Evolutionary conservation across 2,113 vertebrate genomes (phyloP).

Genomic region (Chloroceryle aenea): DNA sequence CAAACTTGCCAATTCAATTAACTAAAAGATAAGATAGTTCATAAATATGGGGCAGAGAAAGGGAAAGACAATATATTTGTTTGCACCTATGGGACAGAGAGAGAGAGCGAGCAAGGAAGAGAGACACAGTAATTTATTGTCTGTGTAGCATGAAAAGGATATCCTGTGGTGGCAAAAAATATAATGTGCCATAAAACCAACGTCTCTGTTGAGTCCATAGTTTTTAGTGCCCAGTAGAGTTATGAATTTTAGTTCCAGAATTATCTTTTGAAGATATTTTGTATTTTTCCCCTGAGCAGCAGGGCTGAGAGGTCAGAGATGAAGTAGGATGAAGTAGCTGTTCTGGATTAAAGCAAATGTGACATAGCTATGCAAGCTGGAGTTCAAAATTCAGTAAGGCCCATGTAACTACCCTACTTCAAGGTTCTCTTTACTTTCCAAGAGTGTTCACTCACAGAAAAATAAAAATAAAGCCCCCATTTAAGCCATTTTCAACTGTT

Average conservation of each 20-base stretch:
- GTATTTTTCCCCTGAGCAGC: constrained; percentile 56
- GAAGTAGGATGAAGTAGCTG: constrained; percentile 8
- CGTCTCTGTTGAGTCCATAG: constrained; percentile 53
- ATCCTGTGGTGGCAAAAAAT: constrained; percentile 54
- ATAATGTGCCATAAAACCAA: constrained; percentile 59
- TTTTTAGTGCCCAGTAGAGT: constrained; percentile 59
- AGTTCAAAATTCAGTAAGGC: not conserved
- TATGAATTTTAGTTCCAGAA: constrained; percentile 61
- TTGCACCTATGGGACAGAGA: constrained; percentile 13
- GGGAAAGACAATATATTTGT: constrained; percentile 22
- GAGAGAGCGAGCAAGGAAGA: not conserved
- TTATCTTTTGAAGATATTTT: constrained; percentile 60
- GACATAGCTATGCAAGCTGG: not conserved
- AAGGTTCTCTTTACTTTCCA: not conserved
- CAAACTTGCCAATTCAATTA: not conserved
- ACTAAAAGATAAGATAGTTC: not conserved
- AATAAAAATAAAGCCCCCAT: not conserved
- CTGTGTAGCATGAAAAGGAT: constrained; percentile 44
- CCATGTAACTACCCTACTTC: not conserved
- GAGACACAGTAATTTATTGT: constrained; percentile 38
- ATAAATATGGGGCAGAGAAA: not conserved
- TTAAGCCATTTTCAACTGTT: constrained; percentile 6
- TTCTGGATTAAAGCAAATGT: constrained; percentile 41
- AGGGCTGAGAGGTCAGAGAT: constrained; percentile 17
- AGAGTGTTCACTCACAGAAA: not conserved